A percentile compares a stretch with the other conserved stretches of the same genome.
These are phyloP conservation scores for Netelia virgata DNA, from an alignment of 2,888 invertebrate genomes.

Conservation along the genomic window DNA sequence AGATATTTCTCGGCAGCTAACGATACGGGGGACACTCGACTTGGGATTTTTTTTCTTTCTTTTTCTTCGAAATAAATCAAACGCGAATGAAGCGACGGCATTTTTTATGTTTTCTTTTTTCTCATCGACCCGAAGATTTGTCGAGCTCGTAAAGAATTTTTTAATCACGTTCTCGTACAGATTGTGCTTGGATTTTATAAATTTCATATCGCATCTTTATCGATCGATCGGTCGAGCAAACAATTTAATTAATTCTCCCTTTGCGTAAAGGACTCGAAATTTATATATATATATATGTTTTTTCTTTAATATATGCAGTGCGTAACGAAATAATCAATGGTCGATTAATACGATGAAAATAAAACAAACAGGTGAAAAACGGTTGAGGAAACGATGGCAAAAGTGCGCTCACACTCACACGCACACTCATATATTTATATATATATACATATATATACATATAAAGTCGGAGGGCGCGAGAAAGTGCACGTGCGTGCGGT, in stretches of 20 bases:
- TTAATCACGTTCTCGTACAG: not conserved
- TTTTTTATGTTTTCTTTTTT: not conserved
- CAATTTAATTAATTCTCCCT: no score
- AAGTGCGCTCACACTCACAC: not conserved
- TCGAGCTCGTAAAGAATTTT: not conserved
- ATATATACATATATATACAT: constrained; percentile 2
- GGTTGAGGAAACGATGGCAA: not conserved
- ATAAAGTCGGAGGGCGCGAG: constrained; percentile 70
- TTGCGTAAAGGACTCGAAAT: no score
- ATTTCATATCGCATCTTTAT: no score
- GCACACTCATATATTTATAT: not conserved
- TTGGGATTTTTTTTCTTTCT: not conserved
- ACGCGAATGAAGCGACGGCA: not conserved
- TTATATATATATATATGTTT: no score
- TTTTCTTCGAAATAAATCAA: not conserved
- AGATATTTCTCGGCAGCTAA: constrained; percentile 42
- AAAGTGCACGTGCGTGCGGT: constrained; percentile 73
- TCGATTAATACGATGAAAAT: not conserved
- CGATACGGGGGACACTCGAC: constrained; percentile 44
- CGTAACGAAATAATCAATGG: not conserved
- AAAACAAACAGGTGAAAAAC: constrained; percentile 1
- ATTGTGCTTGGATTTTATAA: not conserved
- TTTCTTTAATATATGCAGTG: no score
- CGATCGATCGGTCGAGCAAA: no score
- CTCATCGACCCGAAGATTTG: not conserved